Conservation (phyloP, 2,797 vertebrate species). For the Triplophysa bombifrons region DNA sequence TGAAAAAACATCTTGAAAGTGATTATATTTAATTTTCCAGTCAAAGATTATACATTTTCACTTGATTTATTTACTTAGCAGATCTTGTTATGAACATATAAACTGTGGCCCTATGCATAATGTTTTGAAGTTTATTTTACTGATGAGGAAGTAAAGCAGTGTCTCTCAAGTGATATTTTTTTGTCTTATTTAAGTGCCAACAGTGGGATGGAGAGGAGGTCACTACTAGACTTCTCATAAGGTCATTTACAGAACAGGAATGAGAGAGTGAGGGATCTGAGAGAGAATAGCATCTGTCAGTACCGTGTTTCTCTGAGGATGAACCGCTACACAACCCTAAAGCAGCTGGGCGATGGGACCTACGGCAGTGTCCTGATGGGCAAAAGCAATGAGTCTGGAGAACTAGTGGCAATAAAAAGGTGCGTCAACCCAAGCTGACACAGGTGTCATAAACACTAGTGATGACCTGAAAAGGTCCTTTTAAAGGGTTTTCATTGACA, state of each 20-base stretch:
- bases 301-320: conserved; percentile 68
- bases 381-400: conserved; percentile 93
- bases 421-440: conserved; percentile 58
- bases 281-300: not conserved
- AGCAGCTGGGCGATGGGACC: conserved; percentile 93
- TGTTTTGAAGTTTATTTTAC: too few relatives aligned
- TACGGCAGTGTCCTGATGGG: conserved; percentile 97
- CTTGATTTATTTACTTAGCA: too few relatives aligned
- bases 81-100: too few relatives aligned
- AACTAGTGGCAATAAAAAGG: conserved; percentile 98
- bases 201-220: conserved; percentile 27
- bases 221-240: not conserved
- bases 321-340: conserved; percentile 96
- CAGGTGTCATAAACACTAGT: too few relatives aligned
- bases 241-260: conserved; percentile 14
- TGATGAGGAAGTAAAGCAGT: too few relatives aligned
- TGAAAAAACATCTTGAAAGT: too few relatives aligned
- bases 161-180: too few relatives aligned
- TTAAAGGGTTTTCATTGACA: too few relatives aligned
- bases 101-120: too few relatives aligned
- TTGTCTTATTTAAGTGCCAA: conserved; percentile 22
- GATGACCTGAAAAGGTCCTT: too few relatives aligned
- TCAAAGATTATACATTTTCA: too few relatives aligned
- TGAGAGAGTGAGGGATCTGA: conserved; percentile 1
- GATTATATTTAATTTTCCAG: too few relatives aligned